Conservation (phyloP, 2,888 invertebrate species). For the Heliconius ethilla region DNA sequence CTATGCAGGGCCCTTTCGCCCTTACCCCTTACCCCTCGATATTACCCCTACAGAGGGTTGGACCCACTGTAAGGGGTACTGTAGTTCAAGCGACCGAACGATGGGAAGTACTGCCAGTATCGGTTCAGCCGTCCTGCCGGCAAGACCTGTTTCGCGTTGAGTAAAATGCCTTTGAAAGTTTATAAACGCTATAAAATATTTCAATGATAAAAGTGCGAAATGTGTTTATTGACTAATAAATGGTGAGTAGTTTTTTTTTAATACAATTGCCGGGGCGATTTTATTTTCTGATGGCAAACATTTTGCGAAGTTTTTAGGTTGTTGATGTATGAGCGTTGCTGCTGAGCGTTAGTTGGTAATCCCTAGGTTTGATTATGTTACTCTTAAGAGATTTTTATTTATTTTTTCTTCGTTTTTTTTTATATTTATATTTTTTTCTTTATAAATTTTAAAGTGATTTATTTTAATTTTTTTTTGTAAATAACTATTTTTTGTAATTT, state of each 20-base stretch:
- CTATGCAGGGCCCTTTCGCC: conserved; percentile 40
- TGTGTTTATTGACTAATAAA: conserved; percentile 34
- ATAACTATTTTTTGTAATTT: no score
- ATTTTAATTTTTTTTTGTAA: no score
- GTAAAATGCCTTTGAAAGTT: conserved; percentile 44
- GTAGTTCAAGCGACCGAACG: conserved; percentile 17
- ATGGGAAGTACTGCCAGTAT: conserved; percentile 34
- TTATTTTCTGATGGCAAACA: conserved; percentile 7
- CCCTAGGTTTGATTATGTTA: not conserved
- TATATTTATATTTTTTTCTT: no score
- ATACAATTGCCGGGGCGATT: conserved; percentile 17
- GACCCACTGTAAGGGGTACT: conserved; percentile 27
- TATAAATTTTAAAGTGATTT: no score
- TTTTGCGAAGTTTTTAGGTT: not conserved
- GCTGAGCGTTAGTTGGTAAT: not conserved
- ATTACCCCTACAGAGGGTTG: conserved; percentile 30
- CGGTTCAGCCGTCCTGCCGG: conserved; percentile 36
- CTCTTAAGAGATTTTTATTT: no score
- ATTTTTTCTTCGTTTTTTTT: no score
- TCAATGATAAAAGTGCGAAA: conserved; percentile 38
- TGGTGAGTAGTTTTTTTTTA: conserved; percentile 40
- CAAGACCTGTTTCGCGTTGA: conserved; percentile 15
- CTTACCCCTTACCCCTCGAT: conserved; percentile 27
- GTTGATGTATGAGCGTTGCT: not conserved
- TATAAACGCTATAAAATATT: conserved; percentile 35